phyloP scores from a whole-genome alignment of 2,797 vertebrate species.

The Falco concolor region DNA sequence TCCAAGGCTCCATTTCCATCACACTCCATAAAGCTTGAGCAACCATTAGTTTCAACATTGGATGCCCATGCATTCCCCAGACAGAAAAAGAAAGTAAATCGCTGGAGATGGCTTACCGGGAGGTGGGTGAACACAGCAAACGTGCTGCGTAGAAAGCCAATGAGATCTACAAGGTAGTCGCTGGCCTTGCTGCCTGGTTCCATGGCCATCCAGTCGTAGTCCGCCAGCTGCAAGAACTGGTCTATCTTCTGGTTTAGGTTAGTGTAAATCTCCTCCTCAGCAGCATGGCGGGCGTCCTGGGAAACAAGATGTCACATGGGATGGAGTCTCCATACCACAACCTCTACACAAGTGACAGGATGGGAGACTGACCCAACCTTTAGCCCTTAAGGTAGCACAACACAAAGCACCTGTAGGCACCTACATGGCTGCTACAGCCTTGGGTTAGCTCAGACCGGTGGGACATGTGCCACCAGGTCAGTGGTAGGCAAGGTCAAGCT shows the following conservation, averaged over 20 bases:
- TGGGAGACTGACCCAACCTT: fast-evolving
- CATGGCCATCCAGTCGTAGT: conserved; percentile 88
- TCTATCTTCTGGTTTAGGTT: conserved; percentile 96
- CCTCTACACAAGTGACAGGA: background rate
- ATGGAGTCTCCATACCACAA: background rate
- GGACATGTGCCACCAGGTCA: background rate
- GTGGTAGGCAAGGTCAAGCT: background rate
- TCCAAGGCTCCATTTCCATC: background rate
- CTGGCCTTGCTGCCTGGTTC: conserved; percentile 79
- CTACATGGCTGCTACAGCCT: background rate
- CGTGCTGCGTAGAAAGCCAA: conserved; percentile 91
- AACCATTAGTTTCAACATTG: background rate
- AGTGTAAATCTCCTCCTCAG: conserved; percentile 96
- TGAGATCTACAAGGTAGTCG: conserved; percentile 91
- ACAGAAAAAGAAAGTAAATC: background rate
- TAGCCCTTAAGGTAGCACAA: too few species aligned
- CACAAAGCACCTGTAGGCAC: background rate
- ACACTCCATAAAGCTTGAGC: fast-evolving
- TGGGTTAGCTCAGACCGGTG: background rate
- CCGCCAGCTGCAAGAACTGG: conserved; percentile 94
- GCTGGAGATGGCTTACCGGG: conserved; percentile 79
- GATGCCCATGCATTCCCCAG: background rate
- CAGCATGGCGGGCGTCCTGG: conserved; percentile 91
- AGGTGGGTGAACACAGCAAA: conserved; percentile 96
- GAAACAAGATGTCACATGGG: background rate